Evolutionary conservation across 2,797 vertebrate genomes (phyloP).

Genomic region (Acrossocheilus fasciatus): DNA sequence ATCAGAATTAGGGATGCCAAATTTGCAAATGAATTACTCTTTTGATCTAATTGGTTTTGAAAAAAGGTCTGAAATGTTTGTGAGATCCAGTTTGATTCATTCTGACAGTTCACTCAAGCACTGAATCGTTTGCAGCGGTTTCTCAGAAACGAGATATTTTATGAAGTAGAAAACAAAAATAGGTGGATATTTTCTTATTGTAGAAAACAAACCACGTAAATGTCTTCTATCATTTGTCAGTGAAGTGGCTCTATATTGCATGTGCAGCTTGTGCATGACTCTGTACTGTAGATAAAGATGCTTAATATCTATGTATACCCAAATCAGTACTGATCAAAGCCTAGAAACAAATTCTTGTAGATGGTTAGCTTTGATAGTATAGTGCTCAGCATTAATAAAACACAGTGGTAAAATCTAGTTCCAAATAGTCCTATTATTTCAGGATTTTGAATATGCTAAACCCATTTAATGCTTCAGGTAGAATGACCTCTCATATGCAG

Average conservation of each 20-base stretch:
- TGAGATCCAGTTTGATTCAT: neutral
- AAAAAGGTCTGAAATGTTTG: neutral
- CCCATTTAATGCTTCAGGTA: slow-evolving; percentile 43
- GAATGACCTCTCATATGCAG: slow-evolving; percentile 43
- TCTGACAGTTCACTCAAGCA: neutral
- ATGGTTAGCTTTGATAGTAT: too few relatives aligned
- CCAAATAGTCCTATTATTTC: neutral
- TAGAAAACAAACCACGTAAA: neutral
- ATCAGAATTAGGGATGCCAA: neutral
- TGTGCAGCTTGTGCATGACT: neutral
- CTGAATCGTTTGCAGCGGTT: neutral
- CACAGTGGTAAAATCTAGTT: too few relatives aligned
- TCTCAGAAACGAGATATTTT: neutral
- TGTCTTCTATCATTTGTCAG: neutral
- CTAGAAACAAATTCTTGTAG: too few relatives aligned
- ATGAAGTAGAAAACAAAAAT: neutral
- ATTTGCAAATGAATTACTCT: neutral
- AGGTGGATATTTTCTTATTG: neutral
- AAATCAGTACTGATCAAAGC: too few relatives aligned
- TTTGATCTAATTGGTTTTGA: neutral
- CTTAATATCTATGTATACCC: neutral
- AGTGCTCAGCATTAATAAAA: too few relatives aligned
- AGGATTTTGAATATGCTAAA: slow-evolving; percentile 39
- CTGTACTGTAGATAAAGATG: neutral
- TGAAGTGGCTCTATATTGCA: neutral